Conservation (phyloP, 2,797 vertebrate genomes). For the Toxotes lorentzi region DNA sequence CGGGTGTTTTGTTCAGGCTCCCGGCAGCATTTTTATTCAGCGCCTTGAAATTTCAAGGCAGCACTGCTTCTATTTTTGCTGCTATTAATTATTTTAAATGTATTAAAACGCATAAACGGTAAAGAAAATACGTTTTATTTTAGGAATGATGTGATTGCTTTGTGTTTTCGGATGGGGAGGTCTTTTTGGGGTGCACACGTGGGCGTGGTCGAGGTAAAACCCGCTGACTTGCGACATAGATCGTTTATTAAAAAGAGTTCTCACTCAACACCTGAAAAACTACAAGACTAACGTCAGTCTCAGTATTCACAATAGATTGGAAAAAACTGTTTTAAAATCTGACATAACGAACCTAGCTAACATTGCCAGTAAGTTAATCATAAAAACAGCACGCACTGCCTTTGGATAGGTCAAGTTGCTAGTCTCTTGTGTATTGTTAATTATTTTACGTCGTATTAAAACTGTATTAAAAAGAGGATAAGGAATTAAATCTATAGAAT, state of each 20-base stretch:
- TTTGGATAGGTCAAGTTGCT: not conserved
- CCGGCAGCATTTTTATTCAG: not conserved
- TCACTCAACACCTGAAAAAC: not conserved
- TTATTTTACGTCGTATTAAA: not conserved
- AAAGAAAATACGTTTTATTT: not conserved
- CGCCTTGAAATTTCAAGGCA: fast-evolving
- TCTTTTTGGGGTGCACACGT: constrained; percentile 39
- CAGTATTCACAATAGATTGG: no score
- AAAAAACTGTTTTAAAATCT: not conserved
- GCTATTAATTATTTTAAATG: fast-evolving
- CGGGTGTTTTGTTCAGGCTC: fast-evolving
- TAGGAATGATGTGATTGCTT: fast-evolving
- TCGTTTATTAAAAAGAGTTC: constrained; percentile 9
- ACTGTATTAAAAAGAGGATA: not conserved
- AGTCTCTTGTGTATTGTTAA: not conserved
- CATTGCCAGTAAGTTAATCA: fast-evolving
- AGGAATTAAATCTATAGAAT: not conserved
- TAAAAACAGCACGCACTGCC: fast-evolving
- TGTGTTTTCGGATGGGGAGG: constrained; percentile 1
- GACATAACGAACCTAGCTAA: not conserved
- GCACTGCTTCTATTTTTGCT: fast-evolving
- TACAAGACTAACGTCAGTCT: fast-evolving
- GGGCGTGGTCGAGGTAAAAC: constrained; percentile 25
- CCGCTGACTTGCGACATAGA: constrained; percentile 36
- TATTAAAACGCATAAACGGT: fast-evolving